A percentile compares a stretch with the other conserved stretches of the same genome.
Conservation (phyloP, 2,113 vertebrate species). For the human (Homo sapiens) region GRCh38 chr1:103962001-103962500, state of each 20-base stretch:
- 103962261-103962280: background rate
- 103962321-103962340: background rate
- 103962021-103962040: background rate
- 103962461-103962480: background rate
- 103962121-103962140: too few species aligned
- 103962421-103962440: background rate
- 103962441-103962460: background rate
- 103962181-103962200: background rate
- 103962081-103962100: background rate
- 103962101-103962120: background rate
- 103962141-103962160: background rate
- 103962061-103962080: background rate
- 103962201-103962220: background rate
- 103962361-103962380: background rate
- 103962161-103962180: background rate
- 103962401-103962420: background rate
- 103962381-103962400: background rate
- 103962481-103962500: slow-evolving; percentile 32
- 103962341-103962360: background rate
- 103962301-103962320: background rate
- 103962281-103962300: background rate
- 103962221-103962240: too few species aligned
- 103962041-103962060: background rate
- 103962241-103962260: background rate
- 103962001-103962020: background rate